Evolutionary conservation across 1,140 invertebrate species (phyloP).

Genomic region (Leptestheria dahalacensis): DNA sequence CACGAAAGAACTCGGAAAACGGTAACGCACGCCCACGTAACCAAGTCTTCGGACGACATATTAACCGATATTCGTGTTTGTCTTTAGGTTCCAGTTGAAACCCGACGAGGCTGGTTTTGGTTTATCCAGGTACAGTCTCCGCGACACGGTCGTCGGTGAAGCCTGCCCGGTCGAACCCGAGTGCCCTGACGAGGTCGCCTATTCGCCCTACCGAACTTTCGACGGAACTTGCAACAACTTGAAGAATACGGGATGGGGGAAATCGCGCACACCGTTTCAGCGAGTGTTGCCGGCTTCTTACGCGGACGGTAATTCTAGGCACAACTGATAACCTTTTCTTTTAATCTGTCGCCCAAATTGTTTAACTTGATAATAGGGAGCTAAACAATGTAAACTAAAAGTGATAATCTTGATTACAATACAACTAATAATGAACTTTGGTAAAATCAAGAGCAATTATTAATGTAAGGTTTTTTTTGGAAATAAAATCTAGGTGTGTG

Average conservation of each 20-base stretch:
- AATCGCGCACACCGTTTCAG: constrained; percentile 35
- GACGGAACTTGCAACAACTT: constrained; percentile 47
- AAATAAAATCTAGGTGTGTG: constrained; percentile 22
- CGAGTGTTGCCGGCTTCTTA: constrained; percentile 40
- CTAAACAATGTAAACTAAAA: not conserved
- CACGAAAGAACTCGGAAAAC: constrained; percentile 14
- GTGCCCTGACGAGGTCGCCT: constrained; percentile 7
- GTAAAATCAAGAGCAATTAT: not conserved
- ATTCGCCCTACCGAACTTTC: constrained; percentile 27
- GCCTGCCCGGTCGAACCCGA: constrained; percentile 14
- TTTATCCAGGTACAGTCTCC: constrained; percentile 19
- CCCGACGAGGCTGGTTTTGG: constrained; percentile 19
- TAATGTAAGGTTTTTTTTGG: not conserved
- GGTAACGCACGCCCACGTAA: constrained; percentile 1
- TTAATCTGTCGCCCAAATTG: too few relatives aligned
- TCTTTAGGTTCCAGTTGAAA: constrained; percentile 18
- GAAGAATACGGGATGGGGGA: constrained; percentile 36
- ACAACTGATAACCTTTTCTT: too few relatives aligned
- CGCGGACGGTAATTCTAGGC: constrained; percentile 37
- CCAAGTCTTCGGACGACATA: not conserved
- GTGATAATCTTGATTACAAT: too few relatives aligned
- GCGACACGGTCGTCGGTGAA: constrained; percentile 18
- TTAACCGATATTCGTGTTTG: not conserved
- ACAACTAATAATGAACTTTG: not conserved
- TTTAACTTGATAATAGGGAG: not conserved